These are phyloP conservation scores for Hycleus phaleratus DNA, from an alignment of 1,140 invertebrate genomes.

Conservation along the genomic window DNA sequence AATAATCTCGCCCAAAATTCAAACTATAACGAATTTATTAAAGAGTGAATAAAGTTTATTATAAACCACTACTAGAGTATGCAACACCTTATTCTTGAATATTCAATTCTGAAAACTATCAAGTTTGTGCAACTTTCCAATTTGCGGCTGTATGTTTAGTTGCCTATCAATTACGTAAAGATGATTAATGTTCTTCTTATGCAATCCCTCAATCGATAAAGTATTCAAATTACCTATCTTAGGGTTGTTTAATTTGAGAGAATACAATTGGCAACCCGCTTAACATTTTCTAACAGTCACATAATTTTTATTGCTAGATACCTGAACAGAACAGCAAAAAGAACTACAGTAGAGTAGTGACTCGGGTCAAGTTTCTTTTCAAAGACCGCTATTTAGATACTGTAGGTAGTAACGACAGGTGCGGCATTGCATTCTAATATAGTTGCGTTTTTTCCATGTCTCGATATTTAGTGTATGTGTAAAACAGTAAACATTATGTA, in stretches of 20 bases:
- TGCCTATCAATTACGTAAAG: too few relatives aligned
- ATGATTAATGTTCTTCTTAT: neutral
- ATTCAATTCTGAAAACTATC: too few relatives aligned
- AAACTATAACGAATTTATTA: too few relatives aligned
- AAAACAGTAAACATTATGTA: neutral
- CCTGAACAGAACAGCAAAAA: constrained; percentile 1
- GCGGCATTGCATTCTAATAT: constrained; percentile 9
- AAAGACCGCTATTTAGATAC: constrained; percentile 8
- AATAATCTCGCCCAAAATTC: too few relatives aligned
- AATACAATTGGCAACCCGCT: neutral
- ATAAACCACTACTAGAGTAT: too few relatives aligned
- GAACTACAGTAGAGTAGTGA: neutral
- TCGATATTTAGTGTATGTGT: neutral
- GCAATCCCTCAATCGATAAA: neutral
- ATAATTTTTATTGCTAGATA: constrained; percentile 6
- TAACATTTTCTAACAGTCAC: neutral
- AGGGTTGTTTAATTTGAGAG: too few relatives aligned
- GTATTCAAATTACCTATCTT: neutral
- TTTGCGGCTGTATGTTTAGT: too few relatives aligned
- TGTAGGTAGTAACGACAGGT: constrained; percentile 14
- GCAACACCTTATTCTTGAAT: too few relatives aligned
- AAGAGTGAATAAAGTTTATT: too few relatives aligned
- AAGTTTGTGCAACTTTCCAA: too few relatives aligned
- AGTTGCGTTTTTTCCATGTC: neutral
- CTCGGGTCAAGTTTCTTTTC: constrained; percentile 14